Conservation (phyloP, 1,140 invertebrate genomes). For the Kradibia gibbosae region DNA sequence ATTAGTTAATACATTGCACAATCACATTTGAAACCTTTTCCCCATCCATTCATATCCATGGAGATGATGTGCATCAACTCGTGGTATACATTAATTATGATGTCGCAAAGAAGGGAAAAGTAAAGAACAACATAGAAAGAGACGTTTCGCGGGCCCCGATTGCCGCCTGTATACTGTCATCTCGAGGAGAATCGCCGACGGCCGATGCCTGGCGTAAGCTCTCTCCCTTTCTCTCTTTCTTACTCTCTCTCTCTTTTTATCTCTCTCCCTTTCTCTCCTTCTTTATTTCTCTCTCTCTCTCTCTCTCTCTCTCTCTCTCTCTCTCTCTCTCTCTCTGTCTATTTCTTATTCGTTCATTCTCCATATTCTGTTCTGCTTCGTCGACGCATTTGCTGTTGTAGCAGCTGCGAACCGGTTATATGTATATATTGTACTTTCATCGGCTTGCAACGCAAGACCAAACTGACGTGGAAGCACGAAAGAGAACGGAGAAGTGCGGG, state of each 20-base stretch:
- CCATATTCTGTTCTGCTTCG: neutral
- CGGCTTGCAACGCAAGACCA: conserved; percentile 8
- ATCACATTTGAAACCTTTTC: neutral
- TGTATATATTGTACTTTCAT: conserved; percentile 44
- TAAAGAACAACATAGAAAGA: neutral
- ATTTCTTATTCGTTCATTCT: no score
- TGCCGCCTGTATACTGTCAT: conserved; percentile 43
- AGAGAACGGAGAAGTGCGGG: neutral
- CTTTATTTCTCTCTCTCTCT: conserved; percentile 5
- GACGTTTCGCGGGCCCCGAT: conserved; percentile 41
- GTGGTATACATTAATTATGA: neutral
- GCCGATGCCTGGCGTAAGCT: conserved; percentile 37
- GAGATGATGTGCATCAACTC: neutral
- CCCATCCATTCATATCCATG: neutral
- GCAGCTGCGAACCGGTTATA: conserved; percentile 49
- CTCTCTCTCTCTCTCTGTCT: neutral
- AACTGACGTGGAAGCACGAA: neutral
- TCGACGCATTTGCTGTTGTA: conserved; percentile 10
- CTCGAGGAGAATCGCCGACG: conserved; percentile 27
- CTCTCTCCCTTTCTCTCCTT: neutral
- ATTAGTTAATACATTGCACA: neutral
- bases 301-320: neutral
- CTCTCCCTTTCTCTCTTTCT: conserved; percentile 17
- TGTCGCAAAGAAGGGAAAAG: neutral
- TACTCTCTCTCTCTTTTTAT: neutral